Conservation (phyloP, 2,888 invertebrate species). For the Lapara coniferarum region DNA sequence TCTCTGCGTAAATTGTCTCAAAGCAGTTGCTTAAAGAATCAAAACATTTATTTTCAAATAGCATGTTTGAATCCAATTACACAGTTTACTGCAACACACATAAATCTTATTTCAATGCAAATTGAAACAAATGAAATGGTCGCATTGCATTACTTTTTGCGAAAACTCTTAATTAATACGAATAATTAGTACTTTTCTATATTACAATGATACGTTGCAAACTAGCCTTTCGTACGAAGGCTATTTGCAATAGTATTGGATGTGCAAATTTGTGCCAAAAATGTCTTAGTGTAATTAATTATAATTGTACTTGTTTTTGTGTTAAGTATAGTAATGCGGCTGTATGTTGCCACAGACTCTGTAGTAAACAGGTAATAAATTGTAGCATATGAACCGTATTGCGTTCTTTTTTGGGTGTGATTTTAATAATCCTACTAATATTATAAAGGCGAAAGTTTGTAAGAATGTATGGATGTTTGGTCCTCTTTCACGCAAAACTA, state of each 20-base stretch:
- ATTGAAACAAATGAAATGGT: slow-evolving; percentile 8
- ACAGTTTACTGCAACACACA: not conserved
- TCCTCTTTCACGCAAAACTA: too few relatives aligned
- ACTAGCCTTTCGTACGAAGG: slow-evolving; percentile 3
- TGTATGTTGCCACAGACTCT: slow-evolving; percentile 6
- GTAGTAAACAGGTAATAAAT: not conserved
- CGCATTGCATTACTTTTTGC: slow-evolving; percentile 16
- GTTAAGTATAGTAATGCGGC: not conserved
- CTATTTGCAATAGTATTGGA: slow-evolving; percentile 9
- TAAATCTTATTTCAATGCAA: not conserved
- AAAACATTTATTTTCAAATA: not conserved
- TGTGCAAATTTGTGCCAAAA: slow-evolving; percentile 13
- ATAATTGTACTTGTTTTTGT: not conserved
- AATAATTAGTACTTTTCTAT: not conserved
- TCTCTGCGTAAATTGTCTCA: not conserved
- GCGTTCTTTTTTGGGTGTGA: too few relatives aligned
- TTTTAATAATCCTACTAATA: too few relatives aligned
- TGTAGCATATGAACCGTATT: too few relatives aligned
- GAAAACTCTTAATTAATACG: not conserved
- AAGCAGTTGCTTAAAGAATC: not conserved
- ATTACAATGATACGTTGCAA: not conserved
- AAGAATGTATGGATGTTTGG: too few relatives aligned
- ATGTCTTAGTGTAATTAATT: slow-evolving; percentile 18
- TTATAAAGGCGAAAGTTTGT: too few relatives aligned
- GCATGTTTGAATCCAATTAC: slow-evolving; percentile 2